Conservation (phyloP, 2,113 vertebrate genomes). For the Furnarius figulus region DNA sequence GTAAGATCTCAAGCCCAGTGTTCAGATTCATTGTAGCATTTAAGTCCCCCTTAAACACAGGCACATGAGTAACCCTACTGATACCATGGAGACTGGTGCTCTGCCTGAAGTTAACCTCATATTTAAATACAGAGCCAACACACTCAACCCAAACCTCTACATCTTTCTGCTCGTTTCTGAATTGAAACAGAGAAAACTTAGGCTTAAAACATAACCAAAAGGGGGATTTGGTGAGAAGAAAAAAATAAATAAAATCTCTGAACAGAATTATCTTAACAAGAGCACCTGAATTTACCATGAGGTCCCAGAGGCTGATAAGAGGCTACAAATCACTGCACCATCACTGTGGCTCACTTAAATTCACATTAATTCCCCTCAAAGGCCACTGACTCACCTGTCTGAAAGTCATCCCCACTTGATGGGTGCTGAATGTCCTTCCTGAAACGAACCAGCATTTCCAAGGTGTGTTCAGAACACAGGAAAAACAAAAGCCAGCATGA, state of each 20-base stretch:
- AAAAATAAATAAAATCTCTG: too few species aligned
- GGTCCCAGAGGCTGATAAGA: not conserved
- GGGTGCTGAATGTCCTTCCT: not conserved
- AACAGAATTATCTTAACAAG: not conserved
- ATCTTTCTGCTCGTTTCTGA: not conserved
- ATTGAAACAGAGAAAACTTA: not conserved
- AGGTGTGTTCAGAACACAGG: not conserved
- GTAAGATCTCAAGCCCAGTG: not conserved
- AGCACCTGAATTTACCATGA: not conserved
- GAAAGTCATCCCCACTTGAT: not conserved
- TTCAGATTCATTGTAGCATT: not conserved
- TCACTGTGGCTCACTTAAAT: not conserved
- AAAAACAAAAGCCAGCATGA: not conserved
- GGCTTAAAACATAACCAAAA: not conserved
- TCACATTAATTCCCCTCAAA: not conserved
- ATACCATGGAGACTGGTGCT: fast-evolving
- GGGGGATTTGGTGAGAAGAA: too few species aligned
- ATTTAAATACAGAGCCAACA: not conserved
- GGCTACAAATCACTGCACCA: not conserved
- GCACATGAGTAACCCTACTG: not conserved
- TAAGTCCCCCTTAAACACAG: not conserved
- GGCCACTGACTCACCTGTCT: not conserved
- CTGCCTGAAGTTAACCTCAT: not conserved
- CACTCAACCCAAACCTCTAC: not conserved
- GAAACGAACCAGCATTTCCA: not conserved